Evolutionary conservation across 2,888 invertebrate species (phyloP).

Genomic region (Clistopyga incitator): DNA sequence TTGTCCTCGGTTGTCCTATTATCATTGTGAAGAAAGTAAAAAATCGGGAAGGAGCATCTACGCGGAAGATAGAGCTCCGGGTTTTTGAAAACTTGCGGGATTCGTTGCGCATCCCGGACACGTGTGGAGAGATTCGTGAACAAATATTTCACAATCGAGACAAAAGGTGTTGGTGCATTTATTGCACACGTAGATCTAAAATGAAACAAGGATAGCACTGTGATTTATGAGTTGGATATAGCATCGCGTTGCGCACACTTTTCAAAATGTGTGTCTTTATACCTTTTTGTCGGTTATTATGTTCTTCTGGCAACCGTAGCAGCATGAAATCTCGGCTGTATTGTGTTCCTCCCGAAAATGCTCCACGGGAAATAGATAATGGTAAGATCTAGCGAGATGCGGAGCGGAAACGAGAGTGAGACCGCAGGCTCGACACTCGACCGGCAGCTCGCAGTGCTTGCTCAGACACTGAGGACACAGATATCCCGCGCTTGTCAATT

Average conservation of each 20-base stretch:
- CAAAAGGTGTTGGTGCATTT: conserved; percentile 94
- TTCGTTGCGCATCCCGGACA: conserved; percentile 98
- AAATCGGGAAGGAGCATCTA: conserved; percentile 23
- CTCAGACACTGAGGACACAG: conserved; percentile 98
- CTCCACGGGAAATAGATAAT: conserved; percentile 97
- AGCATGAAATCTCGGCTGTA: conserved; percentile 87
- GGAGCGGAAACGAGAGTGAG: conserved; percentile 98
- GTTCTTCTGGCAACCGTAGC: conserved; percentile 91
- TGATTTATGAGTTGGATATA: not conserved
- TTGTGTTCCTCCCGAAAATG: conserved; percentile 91
- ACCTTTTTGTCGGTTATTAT: conserved; percentile 91
- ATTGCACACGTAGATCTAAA: conserved; percentile 92
- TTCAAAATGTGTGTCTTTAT: not conserved
- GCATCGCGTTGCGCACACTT: no score
- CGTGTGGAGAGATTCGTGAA: conserved; percentile 96
- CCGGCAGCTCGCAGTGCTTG: conserved; percentile 99
- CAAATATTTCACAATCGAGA: conserved; percentile 97
- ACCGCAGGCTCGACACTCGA: conserved; percentile 98
- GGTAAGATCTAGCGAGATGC: conserved; percentile 98
- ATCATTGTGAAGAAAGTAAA: no score
- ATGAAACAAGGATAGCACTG: not conserved
- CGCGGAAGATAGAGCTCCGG: conserved; percentile 36
- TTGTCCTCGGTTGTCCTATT: no score
- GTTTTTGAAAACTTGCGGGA: conserved; percentile 84
- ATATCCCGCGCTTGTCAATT: conserved; percentile 91